Percentiles rank a stretch among this genome's conserved stretches.
phyloP scores from a whole-genome alignment of 2,797 vertebrate species.

The Chiloscyllium punctatum region DNA sequence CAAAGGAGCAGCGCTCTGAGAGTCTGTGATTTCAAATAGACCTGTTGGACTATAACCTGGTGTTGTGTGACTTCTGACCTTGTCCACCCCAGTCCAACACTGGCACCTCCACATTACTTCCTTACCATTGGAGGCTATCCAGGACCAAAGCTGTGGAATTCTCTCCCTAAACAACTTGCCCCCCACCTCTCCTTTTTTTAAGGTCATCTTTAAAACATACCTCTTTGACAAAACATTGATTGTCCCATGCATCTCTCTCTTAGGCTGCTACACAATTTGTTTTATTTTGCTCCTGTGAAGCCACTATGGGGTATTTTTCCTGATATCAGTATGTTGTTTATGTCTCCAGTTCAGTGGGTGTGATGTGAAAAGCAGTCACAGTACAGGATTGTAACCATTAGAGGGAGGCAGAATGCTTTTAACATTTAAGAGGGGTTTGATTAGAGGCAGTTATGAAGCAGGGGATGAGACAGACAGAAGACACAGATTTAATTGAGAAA shows the following conservation, averaged over 20 bases:
- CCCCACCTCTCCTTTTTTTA: no score
- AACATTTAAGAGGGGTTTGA: neutral
- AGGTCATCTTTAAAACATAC: neutral
- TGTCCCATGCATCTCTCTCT: neutral
- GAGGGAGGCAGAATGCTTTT: conserved; percentile 13
- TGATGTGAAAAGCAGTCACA: neutral
- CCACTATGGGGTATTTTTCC: neutral
- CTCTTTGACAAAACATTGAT: neutral
- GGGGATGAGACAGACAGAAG: neutral
- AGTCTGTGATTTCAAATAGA: no score
- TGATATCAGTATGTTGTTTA: neutral
- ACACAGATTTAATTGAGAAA: neutral
- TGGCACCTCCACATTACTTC: no score
- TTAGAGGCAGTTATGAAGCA: neutral
- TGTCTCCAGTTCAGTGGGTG: neutral
- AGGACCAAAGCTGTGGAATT: no score
- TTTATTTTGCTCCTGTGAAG: neutral
- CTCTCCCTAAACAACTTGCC: no score
- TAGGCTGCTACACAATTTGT: neutral
- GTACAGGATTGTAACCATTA: neutral
- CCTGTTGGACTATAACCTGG: no score
- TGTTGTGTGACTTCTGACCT: no score
- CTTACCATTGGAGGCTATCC: no score
- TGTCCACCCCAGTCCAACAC: no score
- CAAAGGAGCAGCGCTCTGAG: no score